These are phyloP conservation scores for Astatoreochromis straeleni DNA, from an alignment of 2,113 vertebrate genomes.

Conservation along the genomic window DNA sequence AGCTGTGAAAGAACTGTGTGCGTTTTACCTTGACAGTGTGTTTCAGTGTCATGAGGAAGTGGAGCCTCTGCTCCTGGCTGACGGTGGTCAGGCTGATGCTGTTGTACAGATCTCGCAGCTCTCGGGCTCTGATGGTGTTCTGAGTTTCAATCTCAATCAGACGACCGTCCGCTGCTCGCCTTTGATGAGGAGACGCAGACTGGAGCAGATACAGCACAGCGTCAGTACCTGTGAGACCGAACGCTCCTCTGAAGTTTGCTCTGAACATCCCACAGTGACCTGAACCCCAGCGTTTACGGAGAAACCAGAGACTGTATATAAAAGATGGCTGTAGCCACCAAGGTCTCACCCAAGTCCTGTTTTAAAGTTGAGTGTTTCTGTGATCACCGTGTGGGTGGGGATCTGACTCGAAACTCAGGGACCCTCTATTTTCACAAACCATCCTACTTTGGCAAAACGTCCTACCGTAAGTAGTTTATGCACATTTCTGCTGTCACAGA, in stretches of 20 bases:
- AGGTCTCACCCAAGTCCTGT: rapidly evolving
- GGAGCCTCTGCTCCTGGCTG: slow-evolving; percentile 72
- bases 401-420: not conserved
- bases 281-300: not conserved
- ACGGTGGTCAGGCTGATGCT: slow-evolving; percentile 58
- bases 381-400: not conserved
- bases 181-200: slow-evolving; percentile 79
- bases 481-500: not conserved
- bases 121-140: slow-evolving; percentile 76
- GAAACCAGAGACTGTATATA: not conserved
- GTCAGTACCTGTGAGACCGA: not conserved
- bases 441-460: rapidly evolving
- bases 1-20: not conserved
- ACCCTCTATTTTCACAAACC: not conserved
- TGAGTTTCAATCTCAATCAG: slow-evolving; percentile 80
- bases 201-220: slow-evolving; percentile 29
- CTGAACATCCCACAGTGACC: not conserved
- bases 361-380: not conserved
- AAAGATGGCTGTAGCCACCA: not conserved
- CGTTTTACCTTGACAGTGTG: slow-evolving; percentile 78
- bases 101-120: slow-evolving; percentile 80
- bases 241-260: not conserved
- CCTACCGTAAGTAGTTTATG: rapidly evolving
- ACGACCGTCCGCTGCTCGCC: slow-evolving; percentile 74
- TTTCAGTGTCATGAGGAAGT: slow-evolving; percentile 77